A percentile compares a stretch with the other conserved stretches of the same genome.
phyloP scores from a whole-genome alignment of 2,113 vertebrate genomes.

The Theristicus caerulescens region DNA sequence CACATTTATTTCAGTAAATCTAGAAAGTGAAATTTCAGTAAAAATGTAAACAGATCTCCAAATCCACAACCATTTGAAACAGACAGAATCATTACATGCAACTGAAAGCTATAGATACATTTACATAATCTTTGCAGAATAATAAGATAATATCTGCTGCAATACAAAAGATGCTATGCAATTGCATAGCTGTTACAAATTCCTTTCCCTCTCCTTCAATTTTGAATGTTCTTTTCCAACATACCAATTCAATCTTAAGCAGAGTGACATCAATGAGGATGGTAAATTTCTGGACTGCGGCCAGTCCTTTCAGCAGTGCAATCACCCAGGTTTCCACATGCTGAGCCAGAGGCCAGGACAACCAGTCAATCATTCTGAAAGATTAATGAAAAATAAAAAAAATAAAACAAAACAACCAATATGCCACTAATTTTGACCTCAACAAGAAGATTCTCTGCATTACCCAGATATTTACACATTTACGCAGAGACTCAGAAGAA shows the following conservation, averaged over 20 bases:
- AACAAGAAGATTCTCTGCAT: background rate
- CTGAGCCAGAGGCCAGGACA: conserved; percentile 96
- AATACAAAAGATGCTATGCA: background rate
- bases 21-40: background rate
- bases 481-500: background rate
- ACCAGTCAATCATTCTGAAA: conserved; percentile 98
- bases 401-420: background rate
- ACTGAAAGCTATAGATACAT: background rate
- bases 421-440: background rate
- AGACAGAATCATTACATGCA: background rate
- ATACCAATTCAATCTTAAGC: conserved; percentile 95
- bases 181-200: background rate
- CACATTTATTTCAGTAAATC: background rate
- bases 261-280: conserved; percentile 98
- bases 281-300: conserved; percentile 97
- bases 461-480: background rate
- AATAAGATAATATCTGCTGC: background rate
- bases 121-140: background rate
- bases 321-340: conserved; percentile 97
- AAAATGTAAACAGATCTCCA: background rate
- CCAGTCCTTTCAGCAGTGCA: conserved; percentile 92
- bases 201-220: background rate
- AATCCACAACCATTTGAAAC: background rate
- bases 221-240: conserved; percentile 16
- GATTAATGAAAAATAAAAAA: background rate